Base-by-base conservation (phyloP, 2,113 vertebrate genomes). In the Microcebus tavaratra region DNA sequence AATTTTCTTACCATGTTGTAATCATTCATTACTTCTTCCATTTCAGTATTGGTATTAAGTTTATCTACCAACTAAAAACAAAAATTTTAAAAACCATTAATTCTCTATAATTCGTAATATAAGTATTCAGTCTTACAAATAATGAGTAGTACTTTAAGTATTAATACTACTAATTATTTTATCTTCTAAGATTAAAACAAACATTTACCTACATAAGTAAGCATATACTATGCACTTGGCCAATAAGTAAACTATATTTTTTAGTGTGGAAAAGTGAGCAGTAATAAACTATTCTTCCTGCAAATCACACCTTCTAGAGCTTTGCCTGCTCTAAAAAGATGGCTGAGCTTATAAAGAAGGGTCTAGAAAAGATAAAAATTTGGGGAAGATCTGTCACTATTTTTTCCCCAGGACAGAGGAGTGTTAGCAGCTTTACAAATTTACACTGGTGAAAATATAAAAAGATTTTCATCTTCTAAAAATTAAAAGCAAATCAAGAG, bases 31-130 rank as follows among this genome's bases (percentile, higher is more conserved):
- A 99, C 99, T 98, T 99, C 99, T 87, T 99, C 99, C 98, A 99
- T 99, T 96, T 99, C 99, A 1, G 98, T 99, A 98, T 99, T 99
- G 53, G 99, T 99, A 98, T 99, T 99, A 98, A 99, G 98, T 93
- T 99, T 99, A 98, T 99, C 99, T 88, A 99, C 99, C 96, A 99
- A 98, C 99, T 99, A 98, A 87, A 98, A 98, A 42, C 14, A 97
- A 98, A 59, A 97, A 10, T 89, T 80, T 2, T 75, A 84, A 96
- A 88, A 82, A 25, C 61, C 55, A 83, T 65, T 63, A 63, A 21
- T 90, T 95, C 4, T 96, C 45, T 39, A 4, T 70, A 91, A 86
- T 70, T 95, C 8, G 73, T 61, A 78, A 91, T n/a, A 91, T 12
- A 92, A 17, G 5, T 53, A 83, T 53, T 82, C 48, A 92, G 63